A percentile compares a stretch with the other conserved stretches of the same genome.
Evolutionary conservation across 2,888 invertebrate genomes (phyloP).

Genomic region (Leptopilina myrica): DNA sequence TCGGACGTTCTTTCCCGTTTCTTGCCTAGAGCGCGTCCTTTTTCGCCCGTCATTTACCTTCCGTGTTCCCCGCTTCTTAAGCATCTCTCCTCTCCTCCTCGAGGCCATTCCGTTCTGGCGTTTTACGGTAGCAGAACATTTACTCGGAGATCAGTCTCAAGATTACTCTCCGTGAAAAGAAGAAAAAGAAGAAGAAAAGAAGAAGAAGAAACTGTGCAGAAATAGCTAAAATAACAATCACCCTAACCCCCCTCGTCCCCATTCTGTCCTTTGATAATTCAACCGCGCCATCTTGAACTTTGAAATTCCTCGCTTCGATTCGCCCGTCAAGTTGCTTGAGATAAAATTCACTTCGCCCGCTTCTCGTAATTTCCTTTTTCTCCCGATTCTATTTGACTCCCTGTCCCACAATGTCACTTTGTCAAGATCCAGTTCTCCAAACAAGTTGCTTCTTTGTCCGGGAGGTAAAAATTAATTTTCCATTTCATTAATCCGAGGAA

Average conservation of each 20-base stretch:
- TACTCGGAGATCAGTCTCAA: constrained; percentile 45
- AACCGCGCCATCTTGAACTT: constrained; percentile 17
- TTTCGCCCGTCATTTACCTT: constrained; percentile 43
- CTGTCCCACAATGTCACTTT: not conserved
- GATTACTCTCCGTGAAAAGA: not conserved
- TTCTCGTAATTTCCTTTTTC: constrained; percentile 17
- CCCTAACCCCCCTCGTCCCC: not conserved
- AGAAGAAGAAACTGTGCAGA: constrained; percentile 27
- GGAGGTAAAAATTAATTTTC: not conserved
- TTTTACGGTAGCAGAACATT: constrained; percentile 48
- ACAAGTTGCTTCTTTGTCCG: constrained; percentile 19
- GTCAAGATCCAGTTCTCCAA: constrained; percentile 13
- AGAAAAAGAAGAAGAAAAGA: constrained; percentile 7
- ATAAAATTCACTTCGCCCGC: constrained; percentile 11
- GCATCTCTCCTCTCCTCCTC: not conserved
- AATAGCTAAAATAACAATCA: constrained; percentile 34
- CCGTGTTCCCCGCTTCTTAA: constrained; percentile 41
- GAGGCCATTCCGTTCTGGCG: constrained; percentile 41
- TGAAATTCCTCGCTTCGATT: constrained; percentile 11
- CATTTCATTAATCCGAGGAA: not conserved
- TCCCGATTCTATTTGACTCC: not conserved
- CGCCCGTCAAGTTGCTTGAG: constrained; percentile 26
- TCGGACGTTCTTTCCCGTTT: constrained; percentile 39
- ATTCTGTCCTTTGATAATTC: constrained; percentile 8
- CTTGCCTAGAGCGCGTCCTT: constrained; percentile 42